Evolutionary conservation across 2,113 vertebrate genomes (phyloP), one percentile per base, ranked within the genome.

Genomic region (Cyanoramphus novaezelandiae): DNA sequence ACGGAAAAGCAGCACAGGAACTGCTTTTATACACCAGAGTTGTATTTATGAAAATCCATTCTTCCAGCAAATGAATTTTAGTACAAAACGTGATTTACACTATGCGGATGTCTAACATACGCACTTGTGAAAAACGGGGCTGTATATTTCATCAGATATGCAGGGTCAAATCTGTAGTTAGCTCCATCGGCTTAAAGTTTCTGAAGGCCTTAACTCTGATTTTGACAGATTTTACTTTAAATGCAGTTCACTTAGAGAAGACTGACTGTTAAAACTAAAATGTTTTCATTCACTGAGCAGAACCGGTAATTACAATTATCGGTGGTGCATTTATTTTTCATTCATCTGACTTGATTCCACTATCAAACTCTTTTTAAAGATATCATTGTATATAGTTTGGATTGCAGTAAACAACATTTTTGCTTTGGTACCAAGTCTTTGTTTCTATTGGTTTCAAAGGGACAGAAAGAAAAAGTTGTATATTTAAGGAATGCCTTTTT

Each of bases 131-230:
- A 94, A 90, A 79, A 78, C 29, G 65, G 44, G 25, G 31, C 41
- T 71, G 18, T 39, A 10, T 68, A 70, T 67, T 28, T 79, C 64
- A 74, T 55, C 62, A 94, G 64, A 90, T 68, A 88, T 86, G 83
- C 82, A 86, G 44, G 79, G 86, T 92, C 88, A 94, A 92, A 95
- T 95, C 80, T 92, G 68, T 76, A 93, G 92, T 83, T 79, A 87
- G 69, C 91, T 92, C 86, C 57, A 93, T 62, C 49, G 69, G 89
- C 81, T 93, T 62, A 41, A 93, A 59, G 7, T 35, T 95, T 72
- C 77, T 80, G 17, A 92, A 79, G 39, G 82, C 68, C 47, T 25
- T 47, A 88, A 53, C 24, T 55, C 47, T 75, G 65, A 78, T 91
- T 82, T 91, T 50, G 21, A 65, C 44, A 19, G 23, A 41, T 77